Evolutionary conservation across 2,113 vertebrate genomes (phyloP).

Genomic region (Malurus cyaneus): DNA sequence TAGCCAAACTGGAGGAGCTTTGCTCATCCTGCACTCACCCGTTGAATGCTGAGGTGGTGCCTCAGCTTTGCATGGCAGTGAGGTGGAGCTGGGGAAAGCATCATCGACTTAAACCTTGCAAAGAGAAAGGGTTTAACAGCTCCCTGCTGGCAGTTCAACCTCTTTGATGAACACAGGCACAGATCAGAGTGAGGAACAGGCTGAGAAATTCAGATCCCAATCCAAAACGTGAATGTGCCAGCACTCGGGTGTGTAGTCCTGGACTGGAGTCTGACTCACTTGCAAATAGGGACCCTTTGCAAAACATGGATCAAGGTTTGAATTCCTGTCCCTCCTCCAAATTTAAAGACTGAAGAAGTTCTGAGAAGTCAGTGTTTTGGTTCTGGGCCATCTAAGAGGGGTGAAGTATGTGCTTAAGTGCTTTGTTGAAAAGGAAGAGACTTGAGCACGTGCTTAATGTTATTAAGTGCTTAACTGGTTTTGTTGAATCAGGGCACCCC

Average conservation of each 20-base stretch:
- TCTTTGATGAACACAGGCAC: neutral
- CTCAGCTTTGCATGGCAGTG: neutral
- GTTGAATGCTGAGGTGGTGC: neutral
- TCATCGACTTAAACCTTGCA: neutral
- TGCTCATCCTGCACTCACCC: neutral
- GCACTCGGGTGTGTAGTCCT: neutral
- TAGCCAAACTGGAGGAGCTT: neutral
- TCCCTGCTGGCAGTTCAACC: neutral
- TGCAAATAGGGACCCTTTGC: neutral
- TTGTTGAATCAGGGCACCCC: constrained; percentile 16
- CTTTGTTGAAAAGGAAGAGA: constrained; percentile 56
- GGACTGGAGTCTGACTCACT: constrained; percentile 14
- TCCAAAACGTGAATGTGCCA: neutral
- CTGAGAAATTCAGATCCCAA: constrained; percentile 8
- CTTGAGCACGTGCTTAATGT: constrained; percentile 46
- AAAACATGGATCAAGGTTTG: neutral
- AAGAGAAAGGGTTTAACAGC: neutral
- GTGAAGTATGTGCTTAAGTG: constrained; percentile 16
- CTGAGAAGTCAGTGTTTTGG: neutral
- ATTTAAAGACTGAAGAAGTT: constrained; percentile 1
- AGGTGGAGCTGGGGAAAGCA: neutral
- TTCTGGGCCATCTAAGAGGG: constrained; percentile 14
- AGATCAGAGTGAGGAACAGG: neutral
- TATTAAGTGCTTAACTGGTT: constrained; percentile 60
- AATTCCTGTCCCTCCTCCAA: constrained; percentile 11